Evolutionary conservation across 2,888 invertebrate genomes (phyloP).

Genomic region (Cryptophagus acutangulus): DNA sequence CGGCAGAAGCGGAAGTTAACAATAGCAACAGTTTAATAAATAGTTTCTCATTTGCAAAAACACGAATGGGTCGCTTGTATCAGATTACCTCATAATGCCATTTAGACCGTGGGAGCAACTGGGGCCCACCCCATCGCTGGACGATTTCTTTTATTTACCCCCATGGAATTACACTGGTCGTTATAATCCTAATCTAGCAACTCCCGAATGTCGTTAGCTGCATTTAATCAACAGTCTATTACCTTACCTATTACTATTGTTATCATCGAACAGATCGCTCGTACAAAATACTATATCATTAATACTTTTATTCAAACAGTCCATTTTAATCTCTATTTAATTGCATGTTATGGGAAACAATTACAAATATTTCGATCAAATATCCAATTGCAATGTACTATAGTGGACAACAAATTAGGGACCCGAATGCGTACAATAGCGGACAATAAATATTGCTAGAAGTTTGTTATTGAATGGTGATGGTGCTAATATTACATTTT

Average conservation of each 20-base stretch:
- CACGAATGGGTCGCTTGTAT: conserved; percentile 43
- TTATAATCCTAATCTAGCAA: conserved; percentile 32
- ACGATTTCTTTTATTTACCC: conserved; percentile 38
- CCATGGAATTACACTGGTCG: conserved; percentile 37
- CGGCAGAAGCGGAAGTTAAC: conserved; percentile 24
- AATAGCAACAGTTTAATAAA: conserved; percentile 41
- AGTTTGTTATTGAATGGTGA: no score
- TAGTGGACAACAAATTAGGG: no score
- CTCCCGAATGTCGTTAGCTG: conserved; percentile 22
- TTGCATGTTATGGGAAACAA: no score
- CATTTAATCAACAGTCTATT: no score
- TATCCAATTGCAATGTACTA: no score
- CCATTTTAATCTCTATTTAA: no score
- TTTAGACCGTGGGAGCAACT: conserved; percentile 39
- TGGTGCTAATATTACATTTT: no score
- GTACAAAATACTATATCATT: conserved; percentile 2
- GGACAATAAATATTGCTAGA: no score
- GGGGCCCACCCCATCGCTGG: conserved; percentile 29
- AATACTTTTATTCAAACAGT: no score
- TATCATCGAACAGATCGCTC: background rate
- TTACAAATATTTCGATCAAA: no score
- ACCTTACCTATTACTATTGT: conserved; percentile 14
- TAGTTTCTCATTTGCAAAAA: conserved; percentile 47
- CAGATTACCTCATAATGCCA: conserved; percentile 45
- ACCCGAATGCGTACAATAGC: no score